These are phyloP conservation scores for Phylloscopus whistleri DNA, from an alignment of 2,113 vertebrate species.

Conservation along the genomic window DNA sequence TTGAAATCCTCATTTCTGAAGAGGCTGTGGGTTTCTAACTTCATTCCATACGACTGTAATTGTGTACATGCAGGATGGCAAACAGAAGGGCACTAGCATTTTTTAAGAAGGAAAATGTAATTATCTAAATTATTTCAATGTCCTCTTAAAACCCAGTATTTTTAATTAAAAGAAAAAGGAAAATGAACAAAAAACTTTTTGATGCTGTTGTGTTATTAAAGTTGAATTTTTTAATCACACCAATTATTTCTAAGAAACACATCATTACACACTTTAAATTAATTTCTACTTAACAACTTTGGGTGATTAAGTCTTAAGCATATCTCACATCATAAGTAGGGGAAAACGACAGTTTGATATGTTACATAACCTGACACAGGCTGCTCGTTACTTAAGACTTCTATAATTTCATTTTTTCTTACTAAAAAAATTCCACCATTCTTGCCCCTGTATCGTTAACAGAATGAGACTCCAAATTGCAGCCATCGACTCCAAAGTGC, in stretches of 20 bases:
- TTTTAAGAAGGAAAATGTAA: not conserved
- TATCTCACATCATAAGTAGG: not conserved
- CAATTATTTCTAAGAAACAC: slow-evolving; percentile 18
- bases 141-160: not conserved
- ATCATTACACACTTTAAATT: not conserved
- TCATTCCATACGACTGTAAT: not conserved
- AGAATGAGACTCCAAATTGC: slow-evolving; percentile 40
- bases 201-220: not conserved
- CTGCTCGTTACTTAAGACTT: slow-evolving; percentile 17
- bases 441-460: slow-evolving; percentile 19
- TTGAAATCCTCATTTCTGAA: not conserved
- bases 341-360: not conserved
- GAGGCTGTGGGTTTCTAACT: not conserved
- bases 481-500: not conserved
- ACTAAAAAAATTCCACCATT: slow-evolving; percentile 33
- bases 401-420: not conserved
- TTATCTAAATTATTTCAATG: not conserved
- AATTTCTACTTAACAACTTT: slow-evolving; percentile 35
- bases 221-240: slow-evolving; percentile 27
- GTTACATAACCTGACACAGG: slow-evolving; percentile 15
- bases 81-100: not conserved
- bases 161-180: not conserved
- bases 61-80: not conserved
- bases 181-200: not conserved
- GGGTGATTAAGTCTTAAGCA: slow-evolving; percentile 25